Conservation (phyloP, 2,113 vertebrate genomes). For the Lagopus leucura region DNA sequence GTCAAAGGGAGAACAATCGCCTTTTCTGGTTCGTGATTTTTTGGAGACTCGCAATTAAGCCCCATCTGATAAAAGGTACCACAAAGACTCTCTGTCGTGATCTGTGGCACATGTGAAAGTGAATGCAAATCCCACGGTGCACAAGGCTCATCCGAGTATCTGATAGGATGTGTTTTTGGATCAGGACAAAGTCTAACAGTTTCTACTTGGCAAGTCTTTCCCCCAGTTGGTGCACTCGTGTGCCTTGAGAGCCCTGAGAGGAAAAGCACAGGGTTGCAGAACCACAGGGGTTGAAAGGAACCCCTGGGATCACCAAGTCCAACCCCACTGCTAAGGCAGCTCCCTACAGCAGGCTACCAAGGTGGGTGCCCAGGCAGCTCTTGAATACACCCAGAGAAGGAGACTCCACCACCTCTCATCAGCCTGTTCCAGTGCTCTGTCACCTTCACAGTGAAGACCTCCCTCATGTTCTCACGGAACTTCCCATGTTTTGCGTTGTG, state of each 20-base stretch:
- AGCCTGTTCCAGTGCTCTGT: too few species aligned
- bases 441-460: too few species aligned
- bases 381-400: too few species aligned
- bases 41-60: background rate
- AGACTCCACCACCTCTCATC: too few species aligned
- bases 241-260: background rate
- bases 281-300: too few species aligned
- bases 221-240: background rate
- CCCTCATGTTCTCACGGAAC: too few species aligned
- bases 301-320: too few species aligned
- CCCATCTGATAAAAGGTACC: background rate
- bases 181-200: background rate
- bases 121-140: background rate
- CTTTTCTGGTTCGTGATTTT: background rate
- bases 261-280: too few species aligned
- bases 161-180: background rate
- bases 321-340: too few species aligned
- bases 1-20: background rate
- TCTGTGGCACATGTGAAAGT: background rate
- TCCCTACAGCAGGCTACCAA: too few species aligned
- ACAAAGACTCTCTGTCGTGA: background rate
- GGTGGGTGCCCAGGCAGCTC: too few species aligned
- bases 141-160: background rate
- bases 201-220: conserved; percentile 1
- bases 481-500: too few species aligned